Conservation (phyloP, 2,888 invertebrate species). For the Xanthorhoe spadicearia region DNA sequence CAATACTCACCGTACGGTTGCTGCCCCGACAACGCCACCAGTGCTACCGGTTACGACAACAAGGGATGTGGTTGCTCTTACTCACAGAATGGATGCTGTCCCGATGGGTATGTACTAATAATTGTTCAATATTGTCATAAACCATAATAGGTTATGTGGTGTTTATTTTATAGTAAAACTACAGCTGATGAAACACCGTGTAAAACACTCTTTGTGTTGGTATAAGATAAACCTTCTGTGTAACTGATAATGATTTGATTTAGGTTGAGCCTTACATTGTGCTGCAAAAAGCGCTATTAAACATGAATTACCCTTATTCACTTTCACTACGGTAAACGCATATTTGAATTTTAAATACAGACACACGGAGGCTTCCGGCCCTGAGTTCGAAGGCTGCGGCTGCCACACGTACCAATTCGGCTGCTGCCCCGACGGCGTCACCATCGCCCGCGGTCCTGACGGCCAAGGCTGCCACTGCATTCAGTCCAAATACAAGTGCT, state of each 20-base stretch:
- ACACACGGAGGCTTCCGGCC: conserved; percentile 90
- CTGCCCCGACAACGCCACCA: conserved; percentile 92
- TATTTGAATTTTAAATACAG: conserved; percentile 46
- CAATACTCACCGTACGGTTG: conserved; percentile 91
- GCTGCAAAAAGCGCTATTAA: too few relatives aligned
- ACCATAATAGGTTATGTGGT: too few relatives aligned
- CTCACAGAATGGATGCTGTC: conserved; percentile 92
- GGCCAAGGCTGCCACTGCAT: conserved; percentile 90
- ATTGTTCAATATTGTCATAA: background rate
- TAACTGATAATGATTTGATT: too few relatives aligned
- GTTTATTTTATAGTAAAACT: too few relatives aligned
- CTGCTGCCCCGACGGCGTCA: conserved; percentile 94
- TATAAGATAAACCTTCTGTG: too few relatives aligned
- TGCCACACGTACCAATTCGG: conserved; percentile 95
- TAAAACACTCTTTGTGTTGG: too few relatives aligned
- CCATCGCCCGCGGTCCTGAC: conserved; percentile 87
- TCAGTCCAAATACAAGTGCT: conserved; percentile 91
- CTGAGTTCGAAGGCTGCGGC: conserved; percentile 91
- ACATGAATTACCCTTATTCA: background rate
- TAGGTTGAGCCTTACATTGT: too few relatives aligned
- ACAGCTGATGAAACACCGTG: too few relatives aligned
- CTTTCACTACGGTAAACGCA: too few relatives aligned
- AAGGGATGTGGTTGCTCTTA: conserved; percentile 93
- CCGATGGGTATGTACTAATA: conserved; percentile 86
- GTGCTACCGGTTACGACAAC: conserved; percentile 91